Percentiles rank a stretch among this genome's conserved stretches.
Evolutionary conservation across 1,140 invertebrate species (phyloP).

Genomic region (Apis dorsata): DNA sequence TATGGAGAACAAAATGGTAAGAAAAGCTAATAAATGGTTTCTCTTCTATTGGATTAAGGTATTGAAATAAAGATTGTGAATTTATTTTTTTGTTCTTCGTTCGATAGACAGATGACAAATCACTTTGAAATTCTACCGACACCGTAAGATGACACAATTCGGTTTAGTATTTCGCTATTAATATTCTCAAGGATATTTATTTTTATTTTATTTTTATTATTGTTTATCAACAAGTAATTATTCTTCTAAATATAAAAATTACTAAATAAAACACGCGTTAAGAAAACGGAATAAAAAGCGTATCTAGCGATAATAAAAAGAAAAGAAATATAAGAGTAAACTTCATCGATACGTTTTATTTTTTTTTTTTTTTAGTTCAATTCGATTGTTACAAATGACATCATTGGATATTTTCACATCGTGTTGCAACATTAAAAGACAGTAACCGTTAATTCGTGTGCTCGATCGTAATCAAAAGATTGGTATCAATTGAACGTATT

Average conservation of each 20-base stretch:
- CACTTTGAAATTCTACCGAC: background rate
- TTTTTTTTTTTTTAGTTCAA: too few relatives aligned
- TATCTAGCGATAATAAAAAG: too few relatives aligned
- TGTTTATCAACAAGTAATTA: too few relatives aligned
- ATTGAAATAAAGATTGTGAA: background rate
- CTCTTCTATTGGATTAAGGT: too few relatives aligned
- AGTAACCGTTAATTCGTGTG: background rate
- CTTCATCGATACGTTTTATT: too few relatives aligned
- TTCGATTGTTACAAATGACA: too few relatives aligned
- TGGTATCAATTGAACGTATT: constrained; percentile 29
- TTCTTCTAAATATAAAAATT: too few relatives aligned
- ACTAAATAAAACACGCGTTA: too few relatives aligned
- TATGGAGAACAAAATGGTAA: background rate
- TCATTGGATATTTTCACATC: background rate
- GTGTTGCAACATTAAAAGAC: background rate
- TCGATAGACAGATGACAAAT: background rate
- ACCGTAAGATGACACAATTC: background rate
- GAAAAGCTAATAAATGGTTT: background rate
- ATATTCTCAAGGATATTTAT: background rate
- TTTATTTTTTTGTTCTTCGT: background rate
- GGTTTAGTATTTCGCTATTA: background rate
- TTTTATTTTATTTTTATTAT: background rate
- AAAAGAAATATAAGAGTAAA: too few relatives aligned
- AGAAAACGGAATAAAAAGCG: too few relatives aligned
- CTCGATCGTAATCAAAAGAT: background rate